phyloP scores from a whole-genome alignment of 1,140 invertebrate genomes.

The Solen grandis region DNA sequence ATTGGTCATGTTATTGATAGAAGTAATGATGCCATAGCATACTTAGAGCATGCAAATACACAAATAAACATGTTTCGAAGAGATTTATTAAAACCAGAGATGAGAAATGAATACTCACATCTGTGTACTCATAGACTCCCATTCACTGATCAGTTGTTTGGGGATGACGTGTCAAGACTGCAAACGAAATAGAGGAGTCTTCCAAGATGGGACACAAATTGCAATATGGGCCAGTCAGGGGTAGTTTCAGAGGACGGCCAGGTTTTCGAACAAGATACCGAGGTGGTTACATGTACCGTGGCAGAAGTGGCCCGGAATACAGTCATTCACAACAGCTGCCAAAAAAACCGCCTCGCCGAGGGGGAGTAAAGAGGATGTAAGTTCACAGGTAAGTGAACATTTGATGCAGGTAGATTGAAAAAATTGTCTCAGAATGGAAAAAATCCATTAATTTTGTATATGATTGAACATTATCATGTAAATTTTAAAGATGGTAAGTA shows the following conservation, averaged over 20 bases:
- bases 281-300: constrained; percentile 5
- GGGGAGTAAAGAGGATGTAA: constrained; percentile 8
- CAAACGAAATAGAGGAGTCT: constrained; percentile 28
- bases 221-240: constrained; percentile 9
- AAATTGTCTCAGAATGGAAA: not conserved
- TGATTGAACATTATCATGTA: no score
- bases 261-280: constrained; percentile 8
- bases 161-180: constrained; percentile 6
- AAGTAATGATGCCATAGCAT: constrained; percentile 8
- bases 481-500: no score
- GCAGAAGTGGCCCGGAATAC: not conserved
- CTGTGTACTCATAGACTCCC: not conserved
- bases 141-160: constrained; percentile 21
- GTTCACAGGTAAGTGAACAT: constrained; percentile 16
- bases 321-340: not conserved
- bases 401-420: constrained; percentile 21
- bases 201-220: constrained; percentile 11
- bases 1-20: not conserved
- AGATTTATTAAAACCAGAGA: constrained; percentile 20
- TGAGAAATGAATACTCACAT: constrained; percentile 5
- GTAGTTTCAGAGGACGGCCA: constrained; percentile 1
- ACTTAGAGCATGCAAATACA: constrained; percentile 1
- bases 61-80: constrained; percentile 18
- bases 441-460: no score
- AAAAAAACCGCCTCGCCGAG: constrained; percentile 25